Evolutionary conservation across 2,113 vertebrate genomes (phyloP).

Genomic region (Dryoscopus gambensis): DNA sequence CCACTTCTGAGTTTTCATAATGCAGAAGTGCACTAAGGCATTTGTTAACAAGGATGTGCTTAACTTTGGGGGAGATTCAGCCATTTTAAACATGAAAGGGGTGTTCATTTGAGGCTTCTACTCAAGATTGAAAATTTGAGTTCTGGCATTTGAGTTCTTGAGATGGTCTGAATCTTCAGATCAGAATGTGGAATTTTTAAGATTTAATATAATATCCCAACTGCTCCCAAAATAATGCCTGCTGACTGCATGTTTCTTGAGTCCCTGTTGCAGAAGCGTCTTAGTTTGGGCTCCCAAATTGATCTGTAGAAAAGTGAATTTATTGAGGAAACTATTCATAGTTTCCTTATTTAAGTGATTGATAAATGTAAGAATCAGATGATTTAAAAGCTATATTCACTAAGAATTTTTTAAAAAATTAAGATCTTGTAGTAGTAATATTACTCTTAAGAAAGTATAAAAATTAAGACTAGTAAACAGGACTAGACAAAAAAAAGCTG

Average conservation of each 20-base stretch:
- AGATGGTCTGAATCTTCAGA: not conserved
- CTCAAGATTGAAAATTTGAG: not conserved
- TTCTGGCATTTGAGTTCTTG: not conserved
- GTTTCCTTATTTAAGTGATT: not conserved
- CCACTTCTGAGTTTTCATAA: not conserved
- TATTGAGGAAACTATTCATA: not conserved
- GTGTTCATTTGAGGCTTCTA: not conserved
- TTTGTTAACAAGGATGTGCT: not conserved
- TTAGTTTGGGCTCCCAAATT: not conserved
- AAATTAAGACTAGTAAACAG: not conserved
- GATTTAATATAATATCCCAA: not conserved
- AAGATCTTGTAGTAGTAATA: not conserved
- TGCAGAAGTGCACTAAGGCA: not conserved
- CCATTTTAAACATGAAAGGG: not conserved
- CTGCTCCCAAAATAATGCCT: not conserved
- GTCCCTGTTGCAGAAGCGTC: not conserved
- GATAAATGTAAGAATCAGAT: not conserved
- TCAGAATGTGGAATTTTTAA: not conserved
- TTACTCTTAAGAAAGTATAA: not conserved
- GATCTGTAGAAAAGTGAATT: not conserved
- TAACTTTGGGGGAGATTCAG: not conserved
- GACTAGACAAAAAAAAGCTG: not conserved
- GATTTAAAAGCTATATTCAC: not conserved
- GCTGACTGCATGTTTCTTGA: not conserved
- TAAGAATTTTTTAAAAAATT: accelerated